Evolutionary conservation across 2,113 vertebrate genomes (phyloP).

Genomic region (Hystrix brachyura): DNA sequence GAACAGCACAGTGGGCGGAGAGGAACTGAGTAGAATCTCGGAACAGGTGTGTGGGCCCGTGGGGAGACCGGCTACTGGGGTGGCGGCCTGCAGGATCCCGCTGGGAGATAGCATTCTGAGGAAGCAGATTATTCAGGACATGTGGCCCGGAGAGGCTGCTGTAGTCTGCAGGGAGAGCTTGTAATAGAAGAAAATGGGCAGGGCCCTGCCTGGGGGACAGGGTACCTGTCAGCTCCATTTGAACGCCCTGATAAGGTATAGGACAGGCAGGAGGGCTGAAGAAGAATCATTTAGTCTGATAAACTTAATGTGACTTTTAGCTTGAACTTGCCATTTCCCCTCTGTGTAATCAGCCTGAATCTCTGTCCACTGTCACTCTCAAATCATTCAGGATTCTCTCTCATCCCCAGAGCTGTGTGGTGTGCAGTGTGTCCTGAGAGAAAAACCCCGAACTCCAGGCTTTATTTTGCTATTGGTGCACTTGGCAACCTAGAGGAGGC

Average conservation of each 20-base stretch:
- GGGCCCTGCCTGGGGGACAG: fast-evolving
- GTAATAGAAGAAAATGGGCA: conserved; percentile 75
- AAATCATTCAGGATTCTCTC: not conserved
- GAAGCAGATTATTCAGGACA: fast-evolving
- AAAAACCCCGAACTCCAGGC: not conserved
- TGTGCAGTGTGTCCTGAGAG: not conserved
- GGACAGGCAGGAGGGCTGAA: not conserved
- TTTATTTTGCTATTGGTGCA: not conserved
- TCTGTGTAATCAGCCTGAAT: not conserved
- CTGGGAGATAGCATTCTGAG: not conserved
- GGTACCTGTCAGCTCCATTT: not conserved
- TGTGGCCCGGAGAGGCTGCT: conserved; percentile 77
- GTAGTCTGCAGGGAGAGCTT: conserved; percentile 63
- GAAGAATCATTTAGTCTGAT: not conserved
- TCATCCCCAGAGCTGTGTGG: not conserved
- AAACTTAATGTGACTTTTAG: not conserved
- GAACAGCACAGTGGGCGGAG: not conserved
- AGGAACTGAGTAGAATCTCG: not conserved
- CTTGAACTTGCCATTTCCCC: not conserved
- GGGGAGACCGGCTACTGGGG: not conserved
- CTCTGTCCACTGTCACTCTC: conserved; percentile 20
- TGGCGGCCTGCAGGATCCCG: not conserved
- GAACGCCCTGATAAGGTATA: not conserved
- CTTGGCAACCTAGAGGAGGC: not conserved
- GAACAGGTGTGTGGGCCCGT: not conserved